phyloP scores from a whole-genome alignment of 37 sponge, comb jelly and placozoan species.

The Diacarnus erythraeanus region DNA sequence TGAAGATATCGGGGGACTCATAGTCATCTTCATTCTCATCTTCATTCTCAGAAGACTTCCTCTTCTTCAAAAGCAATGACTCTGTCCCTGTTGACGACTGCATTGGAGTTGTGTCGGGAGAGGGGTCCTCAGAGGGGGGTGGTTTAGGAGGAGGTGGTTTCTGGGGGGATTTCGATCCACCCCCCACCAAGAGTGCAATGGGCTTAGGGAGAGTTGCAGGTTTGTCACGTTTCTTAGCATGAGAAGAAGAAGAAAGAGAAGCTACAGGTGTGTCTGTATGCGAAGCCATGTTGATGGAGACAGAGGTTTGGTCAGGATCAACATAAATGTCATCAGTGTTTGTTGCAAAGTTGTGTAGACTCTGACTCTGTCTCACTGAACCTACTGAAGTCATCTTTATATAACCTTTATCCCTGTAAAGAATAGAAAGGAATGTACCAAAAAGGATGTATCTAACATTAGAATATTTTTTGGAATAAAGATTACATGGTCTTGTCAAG shows the following conservation, averaged over 20 bases:
- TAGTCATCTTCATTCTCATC: neutral
- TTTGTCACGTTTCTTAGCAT: neutral
- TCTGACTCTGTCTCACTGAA: neutral
- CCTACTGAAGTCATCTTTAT: conserved; percentile 15
- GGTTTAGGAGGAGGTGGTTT: neutral
- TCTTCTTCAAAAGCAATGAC: neutral
- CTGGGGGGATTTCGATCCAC: neutral
- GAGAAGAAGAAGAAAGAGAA: neutral
- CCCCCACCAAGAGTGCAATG: neutral
- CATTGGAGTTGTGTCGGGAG: neutral
- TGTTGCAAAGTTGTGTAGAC: neutral
- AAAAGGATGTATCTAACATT: too few species aligned
- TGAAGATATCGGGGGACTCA: neutral
- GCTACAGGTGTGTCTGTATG: neutral
- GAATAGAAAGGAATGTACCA: neutral
- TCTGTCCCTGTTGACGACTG: neutral
- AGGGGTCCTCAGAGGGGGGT: neutral
- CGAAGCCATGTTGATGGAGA: neutral
- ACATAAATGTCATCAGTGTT: neutral
- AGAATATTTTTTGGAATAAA: too few species aligned
- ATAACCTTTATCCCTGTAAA: conserved; percentile 15
- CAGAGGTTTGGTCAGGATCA: neutral
- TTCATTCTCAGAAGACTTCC: neutral
- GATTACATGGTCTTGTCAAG: too few species aligned
- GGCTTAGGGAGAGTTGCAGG: neutral